phyloP scores from a whole-genome alignment of 1,140 invertebrate species.

The Nixonia krombeini region DNA sequence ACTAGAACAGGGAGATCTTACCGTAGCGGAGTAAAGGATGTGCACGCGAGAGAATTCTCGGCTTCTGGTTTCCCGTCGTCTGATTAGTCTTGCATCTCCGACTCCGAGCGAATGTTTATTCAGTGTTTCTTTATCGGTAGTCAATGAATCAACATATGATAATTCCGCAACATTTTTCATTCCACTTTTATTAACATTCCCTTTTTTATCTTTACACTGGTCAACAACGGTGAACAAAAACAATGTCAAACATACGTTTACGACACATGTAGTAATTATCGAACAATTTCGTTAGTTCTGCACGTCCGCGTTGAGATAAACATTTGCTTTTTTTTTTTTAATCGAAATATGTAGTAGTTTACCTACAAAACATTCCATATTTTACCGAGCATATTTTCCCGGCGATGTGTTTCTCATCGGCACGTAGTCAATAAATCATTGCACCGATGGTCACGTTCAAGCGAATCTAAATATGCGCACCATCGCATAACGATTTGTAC shows the following conservation, averaged over 20 bases:
- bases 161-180: not conserved
- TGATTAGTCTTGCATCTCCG: slow-evolving; percentile 21
- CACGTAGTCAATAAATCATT: slow-evolving; percentile 11
- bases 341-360: no score
- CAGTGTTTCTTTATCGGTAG: not conserved
- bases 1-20: slow-evolving; percentile 38
- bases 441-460: slow-evolving; percentile 5
- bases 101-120: not conserved
- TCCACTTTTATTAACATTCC: no score
- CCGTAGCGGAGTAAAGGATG: slow-evolving; percentile 40
- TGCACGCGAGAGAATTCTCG: slow-evolving; percentile 30
- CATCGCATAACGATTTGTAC: slow-evolving; percentile 27
- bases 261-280: no score
- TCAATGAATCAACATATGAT: not conserved
- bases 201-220: no score
- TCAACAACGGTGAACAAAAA: no score
- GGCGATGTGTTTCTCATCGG: not conserved
- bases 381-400: not conserved
- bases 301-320: no score
- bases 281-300: no score
- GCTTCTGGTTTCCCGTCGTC: slow-evolving; percentile 30
- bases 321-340: no score
- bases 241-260: no score
- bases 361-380: not conserved
- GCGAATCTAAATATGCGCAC: slow-evolving; percentile 6